phyloP scores from a whole-genome alignment of 1,140 invertebrate species.

The Pristionchus pacificus region DNA sequence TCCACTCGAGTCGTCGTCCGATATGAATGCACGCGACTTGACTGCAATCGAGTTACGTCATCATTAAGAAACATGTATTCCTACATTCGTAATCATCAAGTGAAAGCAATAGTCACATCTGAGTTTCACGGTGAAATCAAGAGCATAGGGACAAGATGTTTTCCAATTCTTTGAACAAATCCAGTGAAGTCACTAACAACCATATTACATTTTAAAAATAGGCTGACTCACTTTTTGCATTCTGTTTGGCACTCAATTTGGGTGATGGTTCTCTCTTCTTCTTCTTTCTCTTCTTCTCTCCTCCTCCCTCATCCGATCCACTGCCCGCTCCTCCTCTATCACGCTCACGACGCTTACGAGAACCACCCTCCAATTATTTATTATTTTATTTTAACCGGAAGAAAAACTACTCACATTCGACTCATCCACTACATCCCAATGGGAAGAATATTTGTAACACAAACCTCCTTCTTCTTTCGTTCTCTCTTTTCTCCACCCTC shows the following conservation, averaged over 20 bases:
- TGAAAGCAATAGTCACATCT: no score
- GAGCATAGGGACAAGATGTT: no score
- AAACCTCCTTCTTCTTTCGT: constrained; percentile 23
- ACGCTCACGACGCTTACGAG: constrained; percentile 22
- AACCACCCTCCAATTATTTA: constrained; percentile 13
- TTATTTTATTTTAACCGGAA: background rate
- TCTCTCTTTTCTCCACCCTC: constrained; percentile 20
- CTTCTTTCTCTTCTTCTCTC: constrained; percentile 15
- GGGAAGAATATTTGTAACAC: background rate
- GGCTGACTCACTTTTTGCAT: constrained; percentile 10
- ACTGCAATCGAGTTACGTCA: background rate
- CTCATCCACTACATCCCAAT: no score
- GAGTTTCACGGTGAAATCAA: no score
- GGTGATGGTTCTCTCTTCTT: constrained; percentile 3
- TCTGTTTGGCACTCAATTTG: constrained; percentile 28
- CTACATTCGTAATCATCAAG: no score
- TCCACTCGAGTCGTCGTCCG: constrained; percentile 9
- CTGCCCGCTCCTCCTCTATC: constrained; percentile 23
- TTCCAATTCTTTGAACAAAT: no score
- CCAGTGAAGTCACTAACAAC: no score
- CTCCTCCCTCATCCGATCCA: constrained; percentile 25
- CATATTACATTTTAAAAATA: no score
- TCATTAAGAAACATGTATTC: background rate
- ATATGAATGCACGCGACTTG: constrained; percentile 14
- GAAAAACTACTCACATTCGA: background rate